phyloP scores from a whole-genome alignment of 2,113 vertebrate genomes.

The Jacana jacana region DNA sequence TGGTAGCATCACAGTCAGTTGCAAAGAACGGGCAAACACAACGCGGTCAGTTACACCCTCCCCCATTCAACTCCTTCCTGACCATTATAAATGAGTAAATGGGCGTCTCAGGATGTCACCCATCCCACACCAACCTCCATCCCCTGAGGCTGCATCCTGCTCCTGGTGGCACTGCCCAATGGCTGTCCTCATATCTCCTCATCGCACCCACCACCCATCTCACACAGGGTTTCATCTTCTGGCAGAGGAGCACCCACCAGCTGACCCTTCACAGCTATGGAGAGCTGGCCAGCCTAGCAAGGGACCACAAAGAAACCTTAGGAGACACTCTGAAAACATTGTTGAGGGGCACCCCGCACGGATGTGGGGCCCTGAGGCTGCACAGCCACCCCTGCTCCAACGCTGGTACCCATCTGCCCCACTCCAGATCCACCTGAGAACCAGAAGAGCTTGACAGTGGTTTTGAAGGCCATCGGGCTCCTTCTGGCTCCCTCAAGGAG shows the following conservation, averaged over 20 bases:
- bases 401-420: rapidly evolving
- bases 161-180: background rate
- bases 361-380: background rate
- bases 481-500: background rate
- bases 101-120: background rate
- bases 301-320: conserved; percentile 8
- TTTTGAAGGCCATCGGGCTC: background rate
- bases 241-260: background rate
- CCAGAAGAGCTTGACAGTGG: rapidly evolving
- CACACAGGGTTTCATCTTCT: background rate
- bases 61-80: background rate
- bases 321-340: background rate
- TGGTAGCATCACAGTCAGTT: background rate
- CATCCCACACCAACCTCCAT: background rate
- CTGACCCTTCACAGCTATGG: background rate
- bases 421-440: no score
- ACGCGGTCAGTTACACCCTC: background rate
- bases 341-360: rapidly evolving
- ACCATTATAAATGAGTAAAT: background rate
- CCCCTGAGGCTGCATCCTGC: background rate
- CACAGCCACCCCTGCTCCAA: background rate
- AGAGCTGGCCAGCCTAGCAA: background rate
- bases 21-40: background rate
- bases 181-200: background rate
- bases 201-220: background rate